Percentiles rank a stretch among this genome's conserved stretches.
phyloP scores from a whole-genome alignment of 2,797 vertebrate genomes.

The Peromyscus attwateri region DNA sequence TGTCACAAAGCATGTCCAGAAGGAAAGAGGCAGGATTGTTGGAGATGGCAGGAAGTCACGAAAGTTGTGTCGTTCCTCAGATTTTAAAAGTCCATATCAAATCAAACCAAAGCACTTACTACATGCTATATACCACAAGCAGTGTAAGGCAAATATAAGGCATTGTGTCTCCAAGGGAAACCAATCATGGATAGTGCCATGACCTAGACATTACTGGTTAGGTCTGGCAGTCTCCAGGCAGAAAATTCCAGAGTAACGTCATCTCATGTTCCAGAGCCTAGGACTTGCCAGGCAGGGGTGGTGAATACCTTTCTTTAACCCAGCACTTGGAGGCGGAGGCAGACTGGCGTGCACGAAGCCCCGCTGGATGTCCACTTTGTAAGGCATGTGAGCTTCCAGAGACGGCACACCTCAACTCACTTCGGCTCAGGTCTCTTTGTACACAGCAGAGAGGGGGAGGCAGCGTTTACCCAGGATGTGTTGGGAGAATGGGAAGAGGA shows the following conservation, averaged over 20 bases:
- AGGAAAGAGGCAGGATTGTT: neutral
- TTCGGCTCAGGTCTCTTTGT: neutral
- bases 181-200: rapidly evolving
- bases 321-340: neutral
- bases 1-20: neutral
- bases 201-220: neutral
- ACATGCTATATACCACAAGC: neutral
- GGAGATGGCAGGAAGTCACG: neutral
- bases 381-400: neutral
- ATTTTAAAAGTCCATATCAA: neutral
- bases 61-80: neutral
- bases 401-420: rapidly evolving
- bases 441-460: neutral
- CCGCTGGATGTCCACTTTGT: neutral
- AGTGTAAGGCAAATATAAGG: neutral
- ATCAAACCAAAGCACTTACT: neutral
- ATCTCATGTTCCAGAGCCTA: neutral
- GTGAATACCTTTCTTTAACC: neutral
- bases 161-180: neutral
- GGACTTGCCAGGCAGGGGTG: neutral
- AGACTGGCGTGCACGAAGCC: neutral
- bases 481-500: neutral
- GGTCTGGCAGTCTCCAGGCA: neutral
- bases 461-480: neutral
- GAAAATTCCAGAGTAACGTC: neutral